Base-by-base conservation (phyloP, 2,797 vertebrate genomes). In the Ptychobarbus kaznakovi region DNA sequence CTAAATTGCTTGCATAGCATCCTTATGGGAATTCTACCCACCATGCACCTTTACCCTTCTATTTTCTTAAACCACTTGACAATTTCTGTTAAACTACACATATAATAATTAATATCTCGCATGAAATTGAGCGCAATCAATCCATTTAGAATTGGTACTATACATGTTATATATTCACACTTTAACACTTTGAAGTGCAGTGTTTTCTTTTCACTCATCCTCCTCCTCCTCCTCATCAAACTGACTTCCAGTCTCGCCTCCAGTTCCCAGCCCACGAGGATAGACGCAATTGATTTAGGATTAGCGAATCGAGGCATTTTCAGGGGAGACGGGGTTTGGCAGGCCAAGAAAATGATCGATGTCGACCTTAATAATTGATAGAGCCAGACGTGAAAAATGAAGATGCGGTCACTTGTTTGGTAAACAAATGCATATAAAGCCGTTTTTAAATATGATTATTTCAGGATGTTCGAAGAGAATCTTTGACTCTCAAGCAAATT, bases 331-430 rank as follows among this genome's bases (percentile, higher is more conserved):
- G 91, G 91, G 91, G 92, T 93, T 93, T 94, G 92, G 91, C 94
- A 92, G 92, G 91, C 93, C 90, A 86, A 92, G 89, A 90, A 94
- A 86, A 79, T 94, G 92, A 95, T 96, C 95, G 94, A 96, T 95
- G 89, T 87, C 79, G 86, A 90, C 93, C 91, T 96, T 93, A 96
- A 95, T 96, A 95, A 96, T 95, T 95, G 93, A 96, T 95, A 93
- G 89, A 91, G 89, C 89, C 90, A 91, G 91, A 92, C 91, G 90
- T 92, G 91, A 93, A 92, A 89, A 78, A 91, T 92, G 89, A 92
- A 92, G 92, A 92, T 35, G 73, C 44, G 35, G 83, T 73, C 73
- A 66, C 72, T 66, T 74, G 83, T 70, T 82, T 79, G 65, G 63
- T 80, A 86, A 88, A 87, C 80, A 51, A 63, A 81, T 66, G 25